Percentiles rank a stretch among this genome's conserved stretches.
phyloP scores from a whole-genome alignment of 2,888 invertebrate genomes.

The Stegophylla sp. region DNA sequence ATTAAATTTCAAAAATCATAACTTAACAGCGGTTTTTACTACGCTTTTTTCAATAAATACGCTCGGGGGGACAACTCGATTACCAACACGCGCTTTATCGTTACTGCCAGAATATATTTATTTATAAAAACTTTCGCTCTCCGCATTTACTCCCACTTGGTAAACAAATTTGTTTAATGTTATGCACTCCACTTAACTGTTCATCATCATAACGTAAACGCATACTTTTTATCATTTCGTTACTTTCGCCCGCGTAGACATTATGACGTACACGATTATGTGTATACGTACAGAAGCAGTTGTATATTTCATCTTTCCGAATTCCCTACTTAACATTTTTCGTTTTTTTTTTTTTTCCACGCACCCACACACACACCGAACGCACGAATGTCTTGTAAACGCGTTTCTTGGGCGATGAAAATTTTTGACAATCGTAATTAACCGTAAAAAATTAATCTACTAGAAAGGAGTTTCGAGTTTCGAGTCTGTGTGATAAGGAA shows the following conservation, averaged over 20 bases:
- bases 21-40: too few relatives aligned
- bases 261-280: too few relatives aligned
- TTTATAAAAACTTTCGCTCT: neutral
- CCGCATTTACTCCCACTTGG: neutral
- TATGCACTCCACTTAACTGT: conserved; percentile 34
- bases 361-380: neutral
- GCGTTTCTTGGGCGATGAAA: conserved; percentile 22
- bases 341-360: neutral
- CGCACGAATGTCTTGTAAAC: neutral
- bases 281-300: neutral
- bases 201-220: conserved; percentile 4
- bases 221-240: conserved; percentile 34
- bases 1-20: too few relatives aligned
- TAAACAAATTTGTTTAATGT: conserved; percentile 27
- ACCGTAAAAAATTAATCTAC: conserved; percentile 55
- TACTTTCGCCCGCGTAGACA: neutral
- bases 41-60: too few relatives aligned
- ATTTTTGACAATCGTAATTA: conserved; percentile 50
- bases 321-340: conserved; percentile 8
- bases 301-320: conserved; percentile 7
- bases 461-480: conserved; percentile 43
- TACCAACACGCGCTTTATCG: too few relatives aligned
- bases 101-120: too few relatives aligned
- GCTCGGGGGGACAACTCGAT: too few relatives aligned
- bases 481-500: conserved; percentile 35